Percentiles rank a stretch among this genome's conserved stretches.
Conservation (phyloP, 1,140 invertebrate genomes). For the Brachystomella parvula region DNA sequence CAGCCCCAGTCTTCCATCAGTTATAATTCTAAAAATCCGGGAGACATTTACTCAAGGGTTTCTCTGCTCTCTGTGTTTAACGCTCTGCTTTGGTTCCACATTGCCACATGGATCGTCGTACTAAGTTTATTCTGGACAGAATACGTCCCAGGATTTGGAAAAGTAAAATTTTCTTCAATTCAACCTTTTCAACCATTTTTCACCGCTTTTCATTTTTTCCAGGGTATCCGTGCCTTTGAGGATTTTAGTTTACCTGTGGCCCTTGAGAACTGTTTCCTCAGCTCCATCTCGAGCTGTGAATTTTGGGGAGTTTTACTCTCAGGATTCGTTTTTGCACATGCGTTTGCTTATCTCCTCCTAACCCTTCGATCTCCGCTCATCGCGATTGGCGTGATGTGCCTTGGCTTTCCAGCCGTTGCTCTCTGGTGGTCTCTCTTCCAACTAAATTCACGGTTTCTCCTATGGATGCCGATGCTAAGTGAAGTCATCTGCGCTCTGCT, state of each 20-base stretch:
- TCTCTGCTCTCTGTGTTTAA: constrained; percentile 19
- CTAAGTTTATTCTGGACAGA: constrained; percentile 30
- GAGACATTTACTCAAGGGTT: constrained; percentile 20
- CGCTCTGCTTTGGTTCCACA: constrained; percentile 30
- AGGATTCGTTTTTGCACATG: constrained; percentile 46
- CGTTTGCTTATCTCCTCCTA: constrained; percentile 49
- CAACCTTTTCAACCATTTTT: no score
- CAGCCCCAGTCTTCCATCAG: neutral
- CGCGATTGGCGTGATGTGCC: constrained; percentile 48
- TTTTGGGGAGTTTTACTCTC: constrained; percentile 47
- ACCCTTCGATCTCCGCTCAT: constrained; percentile 52
- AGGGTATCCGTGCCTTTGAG: constrained; percentile 37
- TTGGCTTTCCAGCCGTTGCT: constrained; percentile 49
- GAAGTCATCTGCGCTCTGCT: constrained; percentile 53
- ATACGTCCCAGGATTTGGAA: constrained; percentile 34
- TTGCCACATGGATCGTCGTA: constrained; percentile 27
- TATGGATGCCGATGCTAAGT: constrained; percentile 51
- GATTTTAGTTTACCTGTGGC: neutral
- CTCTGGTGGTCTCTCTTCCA: constrained; percentile 56
- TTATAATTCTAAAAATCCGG: neutral
- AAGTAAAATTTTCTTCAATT: constrained; percentile 10
- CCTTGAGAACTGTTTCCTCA: neutral
- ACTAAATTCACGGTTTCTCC: constrained; percentile 38
- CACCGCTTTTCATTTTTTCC: constrained; percentile 24
- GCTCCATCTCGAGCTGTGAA: constrained; percentile 35